Conservation (phyloP, 2,888 invertebrate genomes). For the Lumbricus terrestris region DNA sequence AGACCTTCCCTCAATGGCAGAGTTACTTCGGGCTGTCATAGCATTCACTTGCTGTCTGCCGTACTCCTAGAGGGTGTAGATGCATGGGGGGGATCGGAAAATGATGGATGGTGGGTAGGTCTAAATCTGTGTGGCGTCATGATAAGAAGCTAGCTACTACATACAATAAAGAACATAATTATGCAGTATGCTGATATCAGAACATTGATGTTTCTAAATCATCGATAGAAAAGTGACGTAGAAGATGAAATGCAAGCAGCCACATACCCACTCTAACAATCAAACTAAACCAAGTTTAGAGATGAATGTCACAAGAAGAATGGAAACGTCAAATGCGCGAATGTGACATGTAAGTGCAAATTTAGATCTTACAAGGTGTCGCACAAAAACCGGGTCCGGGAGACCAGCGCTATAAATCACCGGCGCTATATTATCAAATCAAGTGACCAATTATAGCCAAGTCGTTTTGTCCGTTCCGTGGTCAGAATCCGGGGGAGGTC, state of each 20-base stretch:
- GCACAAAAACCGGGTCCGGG: too few relatives aligned
- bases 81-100: not conserved
- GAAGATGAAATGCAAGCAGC: not conserved
- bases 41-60: not conserved
- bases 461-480: too few relatives aligned
- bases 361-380: too few relatives aligned
- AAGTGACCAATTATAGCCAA: too few relatives aligned
- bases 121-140: not conserved
- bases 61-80: not conserved
- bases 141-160: not conserved
- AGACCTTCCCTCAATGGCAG: not conserved
- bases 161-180: too few relatives aligned
- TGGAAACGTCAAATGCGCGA: too few relatives aligned
- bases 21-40: not conserved
- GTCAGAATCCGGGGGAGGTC: too few relatives aligned
- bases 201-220: not conserved
- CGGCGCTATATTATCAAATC: too few relatives aligned
- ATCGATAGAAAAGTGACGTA: not conserved
- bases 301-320: too few relatives aligned
- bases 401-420: too few relatives aligned
- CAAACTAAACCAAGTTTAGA: not conserved
- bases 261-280: not conserved
- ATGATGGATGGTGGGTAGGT: too few relatives aligned
- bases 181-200: not conserved
- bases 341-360: too few relatives aligned